phyloP scores from a whole-genome alignment of 2,113 vertebrate genomes.

The Sciurus niger region DNA sequence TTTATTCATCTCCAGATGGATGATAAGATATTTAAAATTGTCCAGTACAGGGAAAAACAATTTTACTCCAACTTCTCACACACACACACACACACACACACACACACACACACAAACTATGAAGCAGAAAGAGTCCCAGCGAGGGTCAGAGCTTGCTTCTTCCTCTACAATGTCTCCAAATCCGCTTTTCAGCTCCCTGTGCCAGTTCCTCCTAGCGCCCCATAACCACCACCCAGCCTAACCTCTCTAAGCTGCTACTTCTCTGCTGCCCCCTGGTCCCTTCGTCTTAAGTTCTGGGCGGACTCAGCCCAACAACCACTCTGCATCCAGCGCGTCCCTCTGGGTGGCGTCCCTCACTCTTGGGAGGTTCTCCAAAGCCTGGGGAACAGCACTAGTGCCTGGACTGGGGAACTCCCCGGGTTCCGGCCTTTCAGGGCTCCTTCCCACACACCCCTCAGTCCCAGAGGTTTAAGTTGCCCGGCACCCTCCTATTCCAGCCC shows the following conservation, averaged over 20 bases:
- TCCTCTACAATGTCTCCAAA: slow-evolving; percentile 31
- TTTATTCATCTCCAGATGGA: slow-evolving; percentile 43
- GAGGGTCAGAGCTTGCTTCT: slow-evolving; percentile 6
- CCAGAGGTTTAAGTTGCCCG: slow-evolving; percentile 16
- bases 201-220: not conserved
- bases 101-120: not conserved
- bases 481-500: slow-evolving; percentile 59
- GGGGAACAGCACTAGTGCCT: not conserved
- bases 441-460: not conserved
- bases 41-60: slow-evolving; percentile 4
- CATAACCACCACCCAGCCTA: not conserved
- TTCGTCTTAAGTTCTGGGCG: not conserved
- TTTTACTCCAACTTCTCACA: not conserved
- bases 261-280: not conserved
- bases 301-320: slow-evolving; percentile 25
- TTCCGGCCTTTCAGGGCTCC: slow-evolving; percentile 48
- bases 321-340: not conserved
- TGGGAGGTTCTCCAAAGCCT: slow-evolving; percentile 32
- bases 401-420: slow-evolving; percentile 35
- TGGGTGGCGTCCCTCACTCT: slow-evolving; percentile 50
- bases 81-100: not conserved
- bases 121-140: not conserved
- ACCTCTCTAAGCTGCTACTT: not conserved
- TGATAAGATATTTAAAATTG: slow-evolving; percentile 14
- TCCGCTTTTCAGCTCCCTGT: not conserved